Evolutionary conservation across 2,888 invertebrate species (phyloP).

Genomic region (Ornithoptera alexandrae): DNA sequence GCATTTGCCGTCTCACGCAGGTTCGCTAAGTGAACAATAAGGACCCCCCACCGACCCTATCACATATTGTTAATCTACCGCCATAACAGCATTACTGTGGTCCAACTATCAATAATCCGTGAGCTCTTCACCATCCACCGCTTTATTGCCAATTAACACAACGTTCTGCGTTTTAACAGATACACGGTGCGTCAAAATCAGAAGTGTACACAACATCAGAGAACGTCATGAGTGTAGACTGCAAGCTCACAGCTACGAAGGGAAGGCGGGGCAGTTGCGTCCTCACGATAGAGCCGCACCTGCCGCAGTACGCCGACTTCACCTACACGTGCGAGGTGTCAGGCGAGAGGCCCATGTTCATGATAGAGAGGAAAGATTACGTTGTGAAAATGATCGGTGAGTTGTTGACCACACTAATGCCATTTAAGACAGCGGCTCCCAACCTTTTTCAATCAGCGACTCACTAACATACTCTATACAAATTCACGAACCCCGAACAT

Average conservation of each 20-base stretch:
- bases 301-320: conserved; percentile 44
- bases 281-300: conserved; percentile 46
- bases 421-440: too few relatives aligned
- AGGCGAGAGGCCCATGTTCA: conserved; percentile 63
- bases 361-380: conserved; percentile 45
- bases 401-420: conserved; percentile 19
- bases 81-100: too few relatives aligned
- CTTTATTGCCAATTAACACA: too few relatives aligned
- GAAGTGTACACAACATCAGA: conserved; percentile 41
- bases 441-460: too few relatives aligned
- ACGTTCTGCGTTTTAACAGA: conserved; percentile 31
- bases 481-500: too few relatives aligned
- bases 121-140: too few relatives aligned
- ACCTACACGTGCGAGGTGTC: conserved; percentile 61
- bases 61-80: too few relatives aligned
- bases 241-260: conserved; percentile 38
- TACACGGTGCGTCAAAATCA: conserved; percentile 40
- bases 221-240: conserved; percentile 47
- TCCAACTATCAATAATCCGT: too few relatives aligned
- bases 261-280: conserved; percentile 49
- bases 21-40: too few relatives aligned
- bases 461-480: too few relatives aligned
- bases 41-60: too few relatives aligned
- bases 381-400: conserved; percentile 53
- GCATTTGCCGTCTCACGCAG: too few relatives aligned